Base-by-base conservation (phyloP, 2,113 vertebrate genomes). In the Chloroceryle aenea region DNA sequence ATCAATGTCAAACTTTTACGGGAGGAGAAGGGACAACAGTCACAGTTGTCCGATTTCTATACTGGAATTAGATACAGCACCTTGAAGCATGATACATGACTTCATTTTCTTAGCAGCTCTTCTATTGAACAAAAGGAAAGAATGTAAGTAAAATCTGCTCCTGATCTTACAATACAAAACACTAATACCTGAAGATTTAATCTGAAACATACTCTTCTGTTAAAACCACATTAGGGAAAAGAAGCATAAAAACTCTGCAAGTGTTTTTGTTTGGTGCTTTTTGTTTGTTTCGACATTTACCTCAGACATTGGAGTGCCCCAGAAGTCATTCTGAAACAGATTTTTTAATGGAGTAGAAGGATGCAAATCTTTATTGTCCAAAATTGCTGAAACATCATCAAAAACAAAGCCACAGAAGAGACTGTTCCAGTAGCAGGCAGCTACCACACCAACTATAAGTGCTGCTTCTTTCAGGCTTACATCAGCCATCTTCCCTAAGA, bases 271-370 rank as follows among this genome's bases (percentile, higher is more conserved):
- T 45, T 45, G 45, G 38, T 40, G 38, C 38, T 40, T 20, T 47
- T 45, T 45, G 43, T 17, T 45, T 16, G 9, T 62, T 73, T 79
- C 42, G 73, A 5, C 48, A 84, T 72, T 97, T 98, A 99, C 99
- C 99, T 99, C 99, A 64, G 99, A 98, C 99, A 99, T 99, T 25
- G 99, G 99, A 19, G 99, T 99, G 69, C 99, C 99, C 99, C 99
- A 99, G 97, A 99, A 99, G 94, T 99, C 99, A 98, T 99, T 99
- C 88, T 98, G 99, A 95, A 99, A 99, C 16, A 99, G 98, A 95
- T 99, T 99, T 97, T 96, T 98, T 76, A 99, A 87, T 0, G 99
- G 98, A n/a, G 99, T 99, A 36, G 99, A 98, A 69, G 99, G 99
- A 87, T 99, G 98, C 8, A 99, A 97, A 97, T 99, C 99, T 98